phyloP scores from a whole-genome alignment of 2,888 invertebrate species.

The Chelonus formosanus region DNA sequence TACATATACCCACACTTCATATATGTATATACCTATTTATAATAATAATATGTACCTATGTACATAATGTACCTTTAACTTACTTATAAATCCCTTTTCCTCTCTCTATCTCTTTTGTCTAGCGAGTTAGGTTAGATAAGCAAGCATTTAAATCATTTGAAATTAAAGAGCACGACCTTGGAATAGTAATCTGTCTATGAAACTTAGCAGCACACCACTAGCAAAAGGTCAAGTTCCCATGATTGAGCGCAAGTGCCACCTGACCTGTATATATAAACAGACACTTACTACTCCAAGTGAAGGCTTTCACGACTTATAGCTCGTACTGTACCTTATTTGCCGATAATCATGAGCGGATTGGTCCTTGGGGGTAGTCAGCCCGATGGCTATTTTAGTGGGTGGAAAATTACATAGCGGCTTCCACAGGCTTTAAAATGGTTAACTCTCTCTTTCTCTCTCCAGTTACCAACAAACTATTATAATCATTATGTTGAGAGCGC shows the following conservation, averaged over 20 bases:
- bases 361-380: constrained; percentile 40
- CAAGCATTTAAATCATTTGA: constrained; percentile 14
- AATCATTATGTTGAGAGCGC: constrained; percentile 62
- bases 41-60: constrained; percentile 3
- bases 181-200: constrained; percentile 29
- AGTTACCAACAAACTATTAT: constrained; percentile 63
- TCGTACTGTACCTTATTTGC: constrained; percentile 63
- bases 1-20: background rate
- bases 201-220: constrained; percentile 37
- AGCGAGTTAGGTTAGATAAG: no score
- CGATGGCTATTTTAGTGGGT: constrained; percentile 65
- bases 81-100: background rate
- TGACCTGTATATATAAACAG: constrained; percentile 6
- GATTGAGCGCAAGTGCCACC: constrained; percentile 38
- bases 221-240: constrained; percentile 45
- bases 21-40: background rate
- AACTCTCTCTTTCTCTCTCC: constrained; percentile 51
- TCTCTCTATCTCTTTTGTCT: background rate
- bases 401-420: constrained; percentile 66
- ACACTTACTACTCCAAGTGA: background rate
- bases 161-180: constrained; percentile 28
- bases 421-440: constrained; percentile 64
- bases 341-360: constrained; percentile 62
- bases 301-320: constrained; percentile 10
- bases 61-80: background rate